Evolutionary conservation across 2,888 invertebrate species (phyloP).

Genomic region (Rhaphigaster nebulosa): DNA sequence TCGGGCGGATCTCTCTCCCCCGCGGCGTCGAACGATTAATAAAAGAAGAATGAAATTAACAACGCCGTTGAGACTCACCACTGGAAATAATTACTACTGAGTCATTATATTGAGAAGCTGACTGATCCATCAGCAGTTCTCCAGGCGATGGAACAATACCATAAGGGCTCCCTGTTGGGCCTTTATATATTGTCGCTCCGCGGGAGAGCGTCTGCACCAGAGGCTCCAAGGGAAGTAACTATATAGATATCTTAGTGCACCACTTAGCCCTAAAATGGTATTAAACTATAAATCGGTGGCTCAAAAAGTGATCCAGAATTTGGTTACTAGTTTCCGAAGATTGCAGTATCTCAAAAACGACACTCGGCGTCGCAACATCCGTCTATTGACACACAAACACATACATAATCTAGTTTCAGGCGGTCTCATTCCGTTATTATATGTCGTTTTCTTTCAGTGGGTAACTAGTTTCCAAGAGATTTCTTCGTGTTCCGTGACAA

Average conservation of each 20-base stretch:
- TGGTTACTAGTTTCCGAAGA: too few relatives aligned
- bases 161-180: neutral
- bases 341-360: too few relatives aligned
- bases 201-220: neutral
- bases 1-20: neutral
- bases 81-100: constrained; percentile 13
- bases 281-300: too few relatives aligned
- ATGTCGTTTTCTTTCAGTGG: too few relatives aligned
- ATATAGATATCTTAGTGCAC: neutral
- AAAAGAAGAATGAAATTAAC: neutral
- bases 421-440: too few relatives aligned
- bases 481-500: too few relatives aligned
- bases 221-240: neutral
- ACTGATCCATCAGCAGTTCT: neutral
- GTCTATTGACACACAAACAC: too few relatives aligned
- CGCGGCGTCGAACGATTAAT: neutral
- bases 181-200: neutral
- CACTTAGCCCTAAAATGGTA: too few relatives aligned
- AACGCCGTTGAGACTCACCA: constrained; percentile 6
- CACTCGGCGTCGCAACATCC: too few relatives aligned
- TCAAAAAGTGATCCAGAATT: too few relatives aligned
- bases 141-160: neutral
- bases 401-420: too few relatives aligned
- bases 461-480: too few relatives aligned
- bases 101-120: neutral